A percentile compares a stretch with the other conserved stretches of the same genome.
phyloP scores from a whole-genome alignment of 1,140 invertebrate genomes.

The Pomacea maculata region DNA sequence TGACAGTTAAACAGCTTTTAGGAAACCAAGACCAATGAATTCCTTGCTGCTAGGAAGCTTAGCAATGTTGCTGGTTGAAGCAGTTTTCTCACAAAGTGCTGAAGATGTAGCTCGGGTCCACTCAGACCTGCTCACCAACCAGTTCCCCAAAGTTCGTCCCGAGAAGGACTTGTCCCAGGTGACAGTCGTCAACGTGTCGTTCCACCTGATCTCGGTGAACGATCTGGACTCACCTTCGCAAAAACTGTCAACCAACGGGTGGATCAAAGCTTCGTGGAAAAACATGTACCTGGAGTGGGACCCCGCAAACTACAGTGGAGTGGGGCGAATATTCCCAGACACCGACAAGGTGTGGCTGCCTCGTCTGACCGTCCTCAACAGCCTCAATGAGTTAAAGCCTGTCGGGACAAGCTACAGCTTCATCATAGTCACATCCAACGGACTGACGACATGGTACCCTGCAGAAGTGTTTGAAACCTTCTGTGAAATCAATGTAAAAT shows the following conservation, averaged over 20 bases:
- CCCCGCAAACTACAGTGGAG: background rate
- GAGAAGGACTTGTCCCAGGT: slow-evolving; percentile 6
- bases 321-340: background rate
- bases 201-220: slow-evolving; percentile 19
- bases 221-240: slow-evolving; percentile 12
- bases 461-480: slow-evolving; percentile 12
- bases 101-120: background rate
- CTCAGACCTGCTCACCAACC: background rate
- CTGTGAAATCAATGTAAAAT: slow-evolving; percentile 2
- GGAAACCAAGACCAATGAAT: too few species aligned
- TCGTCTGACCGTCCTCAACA: slow-evolving; percentile 1
- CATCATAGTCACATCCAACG: background rate
- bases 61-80: too few species aligned
- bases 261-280: slow-evolving; percentile 8
- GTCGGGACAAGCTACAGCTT: slow-evolving; percentile 8
- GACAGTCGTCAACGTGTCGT: background rate
- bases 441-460: slow-evolving; percentile 6
- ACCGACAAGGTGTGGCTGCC: slow-evolving; percentile 16
- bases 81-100: background rate
- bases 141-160: slow-evolving; percentile 7
- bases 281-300: slow-evolving; percentile 19
- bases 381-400: slow-evolving; percentile 9
- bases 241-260: slow-evolving; percentile 15
- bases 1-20: too few species aligned
- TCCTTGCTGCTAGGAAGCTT: too few species aligned